Evolutionary conservation across 2,797 vertebrate species (phyloP), one percentile per base, ranked within the genome.

Genomic region (Macropodus opercularis): DNA sequence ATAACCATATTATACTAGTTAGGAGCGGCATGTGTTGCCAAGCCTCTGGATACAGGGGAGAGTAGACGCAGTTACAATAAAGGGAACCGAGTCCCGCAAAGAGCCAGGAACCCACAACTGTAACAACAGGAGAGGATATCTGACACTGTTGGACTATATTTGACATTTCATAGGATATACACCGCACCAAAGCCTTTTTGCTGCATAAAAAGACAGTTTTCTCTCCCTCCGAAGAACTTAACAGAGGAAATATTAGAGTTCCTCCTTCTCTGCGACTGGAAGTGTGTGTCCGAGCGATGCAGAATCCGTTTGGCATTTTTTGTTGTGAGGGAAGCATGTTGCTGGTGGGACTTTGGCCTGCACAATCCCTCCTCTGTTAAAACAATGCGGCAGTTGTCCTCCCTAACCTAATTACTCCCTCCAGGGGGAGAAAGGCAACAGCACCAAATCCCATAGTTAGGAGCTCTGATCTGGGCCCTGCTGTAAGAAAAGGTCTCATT

Each of bases 291-390:
- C 29, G 72, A 69, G 69, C 24, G 50, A 56, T 66, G 56, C 78
- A 85, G 91, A 90, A 88, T 87, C 83, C 85, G 68, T 88, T 90
- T 86, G 81, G 83, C 83, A 87, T 89, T 90, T 77, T n/a, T 82
- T 87, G 87, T 90, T 84, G 88, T 82, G 88, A 89, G 87, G 81
- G 89, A 87, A 90, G 89, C 90, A 87, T 90, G 90, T 89, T 86
- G 86, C 89, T 91, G 86, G 88, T 91, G 88, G 91, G 89, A 91
- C 89, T 91, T 85, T 83, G 89, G 89, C 84, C 86, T 55, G 90
- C 82, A 93, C 92, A 93, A 93, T 92, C 89, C 89, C 89, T 92
- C 86, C 87, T 91, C 90, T 94, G 91, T 92, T 92, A 89, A 92
- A 92, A 93, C 92, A 93, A 94, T 93, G 90, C 86, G 51, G 80